Percentiles rank a stretch among this genome's conserved stretches.
These are phyloP conservation scores for Lymantria monacha DNA, from an alignment of 2,888 invertebrate genomes.

Conservation along the genomic window DNA sequence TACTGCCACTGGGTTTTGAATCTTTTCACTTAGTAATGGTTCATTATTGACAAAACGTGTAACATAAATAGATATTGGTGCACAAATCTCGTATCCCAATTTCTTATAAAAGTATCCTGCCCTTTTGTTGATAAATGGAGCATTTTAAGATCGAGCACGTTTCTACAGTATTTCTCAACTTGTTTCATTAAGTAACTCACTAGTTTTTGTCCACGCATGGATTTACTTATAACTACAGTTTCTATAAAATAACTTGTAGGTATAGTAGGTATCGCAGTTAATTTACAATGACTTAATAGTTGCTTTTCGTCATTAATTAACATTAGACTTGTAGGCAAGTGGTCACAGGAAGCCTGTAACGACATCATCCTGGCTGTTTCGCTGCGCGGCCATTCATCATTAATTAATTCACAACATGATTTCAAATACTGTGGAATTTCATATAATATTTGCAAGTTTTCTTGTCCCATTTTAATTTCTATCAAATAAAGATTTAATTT, in stretches of 20 bases:
- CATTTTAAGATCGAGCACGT: constrained; percentile 82
- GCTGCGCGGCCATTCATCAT: constrained; percentile 94
- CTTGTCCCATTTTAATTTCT: constrained; percentile 51
- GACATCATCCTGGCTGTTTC: constrained; percentile 89
- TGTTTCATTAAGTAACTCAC: constrained; percentile 89
- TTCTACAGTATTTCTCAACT: constrained; percentile 88
- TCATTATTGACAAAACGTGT: constrained; percentile 41
- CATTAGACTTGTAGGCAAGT: constrained; percentile 87
- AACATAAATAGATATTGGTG: constrained; percentile 87
- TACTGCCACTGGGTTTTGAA: constrained; percentile 41
- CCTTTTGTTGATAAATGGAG: constrained; percentile 88
- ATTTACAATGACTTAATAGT: constrained; percentile 90
- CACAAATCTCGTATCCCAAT: constrained; percentile 87
- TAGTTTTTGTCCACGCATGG: constrained; percentile 87
- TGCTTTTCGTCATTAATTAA: constrained; percentile 79
- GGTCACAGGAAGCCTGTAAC: constrained; percentile 87
- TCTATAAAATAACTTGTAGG: constrained; percentile 89
- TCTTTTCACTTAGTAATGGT: constrained; percentile 32
- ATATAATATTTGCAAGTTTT: constrained; percentile 83
- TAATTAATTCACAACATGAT: constrained; percentile 89
- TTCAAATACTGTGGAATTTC: constrained; percentile 86
- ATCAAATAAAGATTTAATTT: constrained; percentile 7
- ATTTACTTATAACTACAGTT: constrained; percentile 89
- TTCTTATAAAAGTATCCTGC: constrained; percentile 89
- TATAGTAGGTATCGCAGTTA: constrained; percentile 87